These are phyloP conservation scores for Trachops cirrhosus DNA, from an alignment of 2,797 vertebrate genomes.

Conservation along the genomic window DNA sequence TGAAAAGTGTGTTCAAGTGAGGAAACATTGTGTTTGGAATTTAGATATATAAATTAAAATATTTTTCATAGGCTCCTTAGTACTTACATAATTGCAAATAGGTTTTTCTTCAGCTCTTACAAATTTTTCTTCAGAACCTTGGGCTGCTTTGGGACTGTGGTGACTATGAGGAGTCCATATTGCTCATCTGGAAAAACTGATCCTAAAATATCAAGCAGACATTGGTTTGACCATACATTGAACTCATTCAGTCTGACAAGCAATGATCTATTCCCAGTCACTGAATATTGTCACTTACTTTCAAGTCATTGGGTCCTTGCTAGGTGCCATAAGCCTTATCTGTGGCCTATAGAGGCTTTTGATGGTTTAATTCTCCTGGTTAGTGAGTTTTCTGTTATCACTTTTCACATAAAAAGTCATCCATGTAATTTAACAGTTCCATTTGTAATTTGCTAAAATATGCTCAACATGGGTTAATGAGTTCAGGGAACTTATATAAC, in stretches of 20 bases:
- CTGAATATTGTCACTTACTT: conserved; percentile 2
- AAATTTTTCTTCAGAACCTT: neutral
- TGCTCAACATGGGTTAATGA: neutral
- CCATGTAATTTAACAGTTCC: neutral
- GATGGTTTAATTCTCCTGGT: neutral
- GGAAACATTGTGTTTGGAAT: neutral
- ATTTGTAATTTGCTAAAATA: conserved; percentile 34
- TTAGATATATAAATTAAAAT: neutral
- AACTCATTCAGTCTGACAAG: neutral
- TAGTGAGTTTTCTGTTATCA: neutral
- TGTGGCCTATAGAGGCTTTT: neutral
- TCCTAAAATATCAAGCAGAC: neutral
- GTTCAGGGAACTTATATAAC: neutral
- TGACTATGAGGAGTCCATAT: neutral
- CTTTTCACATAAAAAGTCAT: conserved; percentile 13
- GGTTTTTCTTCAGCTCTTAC: conserved; percentile 17
- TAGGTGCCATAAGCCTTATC: neutral
- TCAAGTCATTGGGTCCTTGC: neutral
- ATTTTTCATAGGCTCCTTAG: neutral
- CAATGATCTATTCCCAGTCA: neutral
- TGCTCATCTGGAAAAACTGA: neutral
- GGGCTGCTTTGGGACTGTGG: neutral
- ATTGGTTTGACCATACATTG: neutral
- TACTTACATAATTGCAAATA: neutral
- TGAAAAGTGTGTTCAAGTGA: neutral